Evolutionary conservation across 2,797 vertebrate species (phyloP).

Genomic region (Clarias laeviceps): DNA sequence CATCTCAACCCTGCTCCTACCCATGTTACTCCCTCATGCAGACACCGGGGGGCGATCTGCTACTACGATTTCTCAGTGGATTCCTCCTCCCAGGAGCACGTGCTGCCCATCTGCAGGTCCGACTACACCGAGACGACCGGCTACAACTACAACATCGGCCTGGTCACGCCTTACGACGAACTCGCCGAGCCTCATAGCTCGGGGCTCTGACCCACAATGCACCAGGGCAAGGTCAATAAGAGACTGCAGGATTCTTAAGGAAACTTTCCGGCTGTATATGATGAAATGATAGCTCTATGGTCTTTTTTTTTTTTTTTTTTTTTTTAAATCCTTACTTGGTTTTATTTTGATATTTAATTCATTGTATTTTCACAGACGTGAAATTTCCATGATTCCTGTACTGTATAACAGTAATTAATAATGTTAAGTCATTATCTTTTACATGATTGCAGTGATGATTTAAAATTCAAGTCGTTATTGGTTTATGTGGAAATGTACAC

Average conservation of each 20-base stretch:
- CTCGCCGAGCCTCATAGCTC: slow-evolving; percentile 60
- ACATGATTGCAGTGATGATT: too few species aligned
- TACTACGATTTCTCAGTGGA: slow-evolving; percentile 89
- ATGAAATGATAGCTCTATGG: background rate
- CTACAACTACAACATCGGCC: slow-evolving; percentile 90
- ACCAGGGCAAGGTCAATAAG: background rate
- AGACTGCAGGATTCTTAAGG: background rate
- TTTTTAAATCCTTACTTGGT: too few species aligned
- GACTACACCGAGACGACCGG: slow-evolving; percentile 73
- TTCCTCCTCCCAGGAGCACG: slow-evolving; percentile 73
- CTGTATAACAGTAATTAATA: too few species aligned
- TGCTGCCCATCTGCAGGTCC: slow-evolving; percentile 90
- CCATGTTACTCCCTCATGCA: slow-evolving; percentile 57
- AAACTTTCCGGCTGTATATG: background rate
- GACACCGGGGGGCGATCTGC: slow-evolving; percentile 87
- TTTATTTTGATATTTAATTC: background rate
- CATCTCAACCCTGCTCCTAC: background rate
- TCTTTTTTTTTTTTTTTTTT: background rate
- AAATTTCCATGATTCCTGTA: background rate
- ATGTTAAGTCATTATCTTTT: background rate
- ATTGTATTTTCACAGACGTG: background rate
- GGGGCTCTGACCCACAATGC: slow-evolving; percentile 49
- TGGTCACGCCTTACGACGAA: slow-evolving; percentile 82
- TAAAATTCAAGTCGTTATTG: background rate
- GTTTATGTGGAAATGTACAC: background rate